Evolutionary conservation across 2,113 vertebrate species (phyloP), one percentile per base, ranked within the genome.

Genomic region (Mastomys coucha): DNA sequence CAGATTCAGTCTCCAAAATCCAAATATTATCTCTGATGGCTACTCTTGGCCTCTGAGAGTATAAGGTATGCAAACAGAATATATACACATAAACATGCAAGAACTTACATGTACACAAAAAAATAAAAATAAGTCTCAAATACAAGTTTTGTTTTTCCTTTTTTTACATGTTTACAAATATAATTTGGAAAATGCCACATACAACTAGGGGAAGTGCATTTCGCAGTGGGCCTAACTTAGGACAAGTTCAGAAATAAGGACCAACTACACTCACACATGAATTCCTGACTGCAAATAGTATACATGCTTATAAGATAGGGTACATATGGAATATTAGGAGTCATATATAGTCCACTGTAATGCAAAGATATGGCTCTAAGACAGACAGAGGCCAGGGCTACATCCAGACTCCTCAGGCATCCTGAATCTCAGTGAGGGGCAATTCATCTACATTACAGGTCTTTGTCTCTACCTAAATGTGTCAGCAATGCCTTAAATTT

Each of bases 271-370:
- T 82, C 31, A 87, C 9, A n/a, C 24, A 16, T 24, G 6, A 5
- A 24, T 91, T 24, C 36, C n/a, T 31, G 19, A 94, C 24, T 28
- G 20, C 9, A 88, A 93, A 73, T 24, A 86, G 28, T 36, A 45
- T 24, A 9, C 0, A 26, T 24, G 12, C 56, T 2, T 4, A 13
- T 75, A 42, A 4, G 5, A 51, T 69, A 7, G 3, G 24, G 17
- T 9, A 76, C 4, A 22, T 22, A 5, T 22, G 63, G 22, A 93
- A 42, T 58, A 3, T 5, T 72, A 12, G 14, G 28, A 8, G 13
- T 39, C 67, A 49, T 51, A 28, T 7, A 8, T 6, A 78, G 33
- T 13, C 13, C 4, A 7, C 26, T 16, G 0, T 6, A 51, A 22
- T 31, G 1, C 2, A n/a, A 51, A 75, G 5, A 22, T 1, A 73